Evolutionary conservation across 2,113 vertebrate species (phyloP).

Genomic region (Eurystomus gularis): DNA sequence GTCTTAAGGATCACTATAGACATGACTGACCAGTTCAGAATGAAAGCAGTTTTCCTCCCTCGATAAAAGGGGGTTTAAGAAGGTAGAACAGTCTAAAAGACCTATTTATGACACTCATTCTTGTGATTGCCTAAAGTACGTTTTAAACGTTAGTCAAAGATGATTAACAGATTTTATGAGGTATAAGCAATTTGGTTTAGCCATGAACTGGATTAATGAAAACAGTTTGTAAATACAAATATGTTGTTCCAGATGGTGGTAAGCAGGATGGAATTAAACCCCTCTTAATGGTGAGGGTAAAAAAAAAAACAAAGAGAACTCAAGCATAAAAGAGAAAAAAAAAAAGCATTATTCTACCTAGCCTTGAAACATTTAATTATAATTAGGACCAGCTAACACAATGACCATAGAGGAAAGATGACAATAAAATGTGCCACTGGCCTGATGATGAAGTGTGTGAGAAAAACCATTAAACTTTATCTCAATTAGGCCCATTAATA

Average conservation of each 20-base stretch:
- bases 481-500: constrained; percentile 54
- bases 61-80: neutral
- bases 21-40: neutral
- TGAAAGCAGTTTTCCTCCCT: neutral
- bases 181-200: neutral
- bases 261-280: neutral
- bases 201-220: neutral
- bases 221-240: neutral
- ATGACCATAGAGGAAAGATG: neutral
- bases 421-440: constrained; percentile 17
- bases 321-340: no score
- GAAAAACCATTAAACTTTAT: constrained; percentile 54
- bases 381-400: constrained; percentile 44
- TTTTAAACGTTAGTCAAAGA: neutral
- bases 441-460: constrained; percentile 33
- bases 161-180: neutral
- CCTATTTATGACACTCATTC: neutral
- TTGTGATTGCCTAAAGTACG: neutral
- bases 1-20: neutral
- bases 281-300: neutral
- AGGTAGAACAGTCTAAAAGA: neutral
- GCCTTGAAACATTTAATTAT: constrained; percentile 42
- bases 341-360: neutral
- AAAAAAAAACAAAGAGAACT: no score
- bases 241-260: neutral